Percentiles rank a stretch among this genome's conserved stretches.
These are phyloP conservation scores for Hyles lineata DNA, from an alignment of 2,888 invertebrate genomes.

Conservation along the genomic window DNA sequence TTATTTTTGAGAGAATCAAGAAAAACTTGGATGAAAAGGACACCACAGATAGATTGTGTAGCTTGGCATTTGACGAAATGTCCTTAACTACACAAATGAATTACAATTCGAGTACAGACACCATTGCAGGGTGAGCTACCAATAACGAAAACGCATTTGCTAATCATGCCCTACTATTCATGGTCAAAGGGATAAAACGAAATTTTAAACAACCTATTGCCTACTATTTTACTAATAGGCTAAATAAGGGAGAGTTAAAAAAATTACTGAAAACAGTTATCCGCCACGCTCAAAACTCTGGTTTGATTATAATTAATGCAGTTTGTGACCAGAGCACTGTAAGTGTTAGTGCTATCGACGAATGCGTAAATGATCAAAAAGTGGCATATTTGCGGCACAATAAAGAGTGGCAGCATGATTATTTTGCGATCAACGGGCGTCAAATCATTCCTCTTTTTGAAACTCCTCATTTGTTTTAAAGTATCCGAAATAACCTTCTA, in stretches of 20 bases:
- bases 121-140: not conserved
- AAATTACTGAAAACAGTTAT: slow-evolving; percentile 38
- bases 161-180: slow-evolving; percentile 27
- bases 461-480: slow-evolving; percentile 46
- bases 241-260: slow-evolving; percentile 41
- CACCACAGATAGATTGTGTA: slow-evolving; percentile 28
- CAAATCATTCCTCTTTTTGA: slow-evolving; percentile 43
- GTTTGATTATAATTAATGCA: slow-evolving; percentile 37
- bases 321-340: slow-evolving; percentile 46
- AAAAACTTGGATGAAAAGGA: slow-evolving; percentile 33
- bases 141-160: not conserved
- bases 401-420: slow-evolving; percentile 38
- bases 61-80: slow-evolving; percentile 36
- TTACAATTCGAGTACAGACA: slow-evolving; percentile 36
- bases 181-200: slow-evolving; percentile 21
- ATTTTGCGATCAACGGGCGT: slow-evolving; percentile 32
- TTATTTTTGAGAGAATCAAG: slow-evolving; percentile 39
- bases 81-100: slow-evolving; percentile 35
- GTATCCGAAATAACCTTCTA: slow-evolving; percentile 35
- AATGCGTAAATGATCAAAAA: slow-evolving; percentile 40
- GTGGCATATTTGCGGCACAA: slow-evolving; percentile 32
- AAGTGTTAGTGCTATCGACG: slow-evolving; percentile 43
- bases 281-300: slow-evolving; percentile 31
- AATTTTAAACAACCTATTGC: slow-evolving; percentile 28
- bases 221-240: slow-evolving; percentile 37